A percentile compares a stretch with the other conserved stretches of the same genome.
Evolutionary conservation across 64 coral and sea anemone genomes (phyloP).

Genomic region (Acropora yongei): DNA sequence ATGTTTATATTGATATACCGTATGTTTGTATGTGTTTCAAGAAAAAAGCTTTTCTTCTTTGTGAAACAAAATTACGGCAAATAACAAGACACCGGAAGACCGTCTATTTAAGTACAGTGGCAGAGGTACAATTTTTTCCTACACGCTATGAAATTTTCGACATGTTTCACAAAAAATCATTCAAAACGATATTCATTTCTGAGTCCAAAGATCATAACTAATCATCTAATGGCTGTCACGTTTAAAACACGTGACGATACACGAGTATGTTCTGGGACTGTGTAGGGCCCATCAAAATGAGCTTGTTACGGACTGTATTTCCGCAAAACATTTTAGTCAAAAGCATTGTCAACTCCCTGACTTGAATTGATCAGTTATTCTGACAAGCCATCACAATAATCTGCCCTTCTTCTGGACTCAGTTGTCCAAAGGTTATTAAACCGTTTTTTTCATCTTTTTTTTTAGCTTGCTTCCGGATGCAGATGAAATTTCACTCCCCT

Average conservation of each 20-base stretch:
- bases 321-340: background rate
- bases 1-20: too few species aligned
- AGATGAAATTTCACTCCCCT: slow-evolving; percentile 17
- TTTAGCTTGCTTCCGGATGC: background rate
- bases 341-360: background rate
- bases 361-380: background rate
- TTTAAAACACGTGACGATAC: background rate
- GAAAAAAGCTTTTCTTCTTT: too few species aligned
- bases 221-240: background rate
- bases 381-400: background rate
- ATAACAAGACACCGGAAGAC: background rate
- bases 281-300: background rate
- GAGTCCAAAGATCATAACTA: background rate
- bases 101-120: background rate
- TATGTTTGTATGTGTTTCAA: too few species aligned
- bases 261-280: background rate
- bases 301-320: too few species aligned
- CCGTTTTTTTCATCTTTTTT: background rate
- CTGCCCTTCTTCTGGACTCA: background rate
- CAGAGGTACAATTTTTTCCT: background rate
- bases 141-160: background rate
- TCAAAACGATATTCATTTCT: background rate
- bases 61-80: background rate
- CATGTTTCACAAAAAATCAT: background rate
- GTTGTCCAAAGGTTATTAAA: background rate